Evolutionary conservation across 2,797 vertebrate genomes (phyloP).

Genomic region (Avahi laniger): DNA sequence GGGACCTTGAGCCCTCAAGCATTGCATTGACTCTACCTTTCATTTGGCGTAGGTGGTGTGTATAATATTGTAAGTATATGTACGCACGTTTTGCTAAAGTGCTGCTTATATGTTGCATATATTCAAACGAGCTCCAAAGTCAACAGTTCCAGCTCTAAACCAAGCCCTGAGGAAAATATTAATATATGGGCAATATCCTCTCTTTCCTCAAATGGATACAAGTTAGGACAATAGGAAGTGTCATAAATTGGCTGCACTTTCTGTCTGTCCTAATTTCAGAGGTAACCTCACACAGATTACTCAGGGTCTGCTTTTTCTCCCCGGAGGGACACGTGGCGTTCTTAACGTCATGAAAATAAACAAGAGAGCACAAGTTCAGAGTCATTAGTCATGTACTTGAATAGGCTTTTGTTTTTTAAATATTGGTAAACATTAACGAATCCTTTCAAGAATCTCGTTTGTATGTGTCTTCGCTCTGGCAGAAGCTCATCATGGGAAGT

Average conservation of each 20-base stretch:
- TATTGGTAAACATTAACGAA: not conserved
- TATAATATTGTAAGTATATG: not conserved
- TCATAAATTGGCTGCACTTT: not conserved
- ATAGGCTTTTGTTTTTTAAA: not conserved
- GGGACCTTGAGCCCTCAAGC: not conserved
- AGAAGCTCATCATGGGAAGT: not conserved
- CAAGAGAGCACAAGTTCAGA: not conserved
- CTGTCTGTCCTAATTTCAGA: not conserved
- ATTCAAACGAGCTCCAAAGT: not conserved
- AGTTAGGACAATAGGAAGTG: not conserved
- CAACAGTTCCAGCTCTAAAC: not conserved
- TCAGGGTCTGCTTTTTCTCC: not conserved
- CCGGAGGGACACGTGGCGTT: not conserved
- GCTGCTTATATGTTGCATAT: not conserved
- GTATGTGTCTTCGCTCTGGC: not conserved
- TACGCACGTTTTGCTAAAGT: not conserved
- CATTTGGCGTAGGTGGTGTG: not conserved
- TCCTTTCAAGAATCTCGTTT: conserved; percentile 15
- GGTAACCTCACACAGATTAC: not conserved
- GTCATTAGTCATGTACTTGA: not conserved
- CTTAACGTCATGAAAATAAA: conserved; percentile 43
- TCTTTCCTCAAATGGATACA: not conserved
- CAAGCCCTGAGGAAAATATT: not conserved
- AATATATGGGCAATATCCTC: not conserved
- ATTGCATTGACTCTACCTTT: not conserved